Percentiles rank a stretch among this genome's conserved stretches.
These are phyloP conservation scores for Epinotia brunnichana DNA, from an alignment of 2,888 invertebrate species.

Conservation along the genomic window DNA sequence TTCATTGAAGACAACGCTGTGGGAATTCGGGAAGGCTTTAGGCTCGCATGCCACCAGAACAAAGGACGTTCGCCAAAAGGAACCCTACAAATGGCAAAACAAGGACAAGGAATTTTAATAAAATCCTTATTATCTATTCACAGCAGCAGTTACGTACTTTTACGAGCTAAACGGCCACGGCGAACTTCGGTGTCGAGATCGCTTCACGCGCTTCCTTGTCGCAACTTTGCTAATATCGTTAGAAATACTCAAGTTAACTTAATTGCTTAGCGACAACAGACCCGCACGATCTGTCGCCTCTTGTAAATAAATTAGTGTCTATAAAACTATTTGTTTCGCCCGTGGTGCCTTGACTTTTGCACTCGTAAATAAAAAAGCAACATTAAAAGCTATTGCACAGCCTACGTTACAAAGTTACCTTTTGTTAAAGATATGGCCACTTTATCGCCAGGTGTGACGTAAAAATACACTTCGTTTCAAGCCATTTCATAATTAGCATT, in stretches of 20 bases:
- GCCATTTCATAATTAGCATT: background rate
- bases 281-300: slow-evolving; percentile 50
- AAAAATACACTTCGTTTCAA: background rate
- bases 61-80: slow-evolving; percentile 64
- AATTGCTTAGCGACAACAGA: slow-evolving; percentile 62
- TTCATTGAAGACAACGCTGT: slow-evolving; percentile 64
- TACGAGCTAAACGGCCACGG: slow-evolving; percentile 71
- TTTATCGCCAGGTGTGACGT: too few relatives aligned
- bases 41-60: slow-evolving; percentile 70
- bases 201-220: slow-evolving; percentile 60
- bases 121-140: slow-evolving; percentile 82
- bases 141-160: slow-evolving; percentile 76
- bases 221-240: slow-evolving; percentile 71
- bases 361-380: background rate
- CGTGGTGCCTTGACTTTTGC: background rate
- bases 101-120: slow-evolving; percentile 82
- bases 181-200: slow-evolving; percentile 66
- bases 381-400: too few relatives aligned
- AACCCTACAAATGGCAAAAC: slow-evolving; percentile 70
- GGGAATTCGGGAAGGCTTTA: slow-evolving; percentile 63
- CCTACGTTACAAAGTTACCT: too few relatives aligned
- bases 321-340: background rate
- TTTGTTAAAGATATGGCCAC: too few relatives aligned
- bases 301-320: background rate
- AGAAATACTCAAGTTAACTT: slow-evolving; percentile 62